phyloP scores from a whole-genome alignment of 2,113 vertebrate species.

The Poicephalus meyeri region DNA sequence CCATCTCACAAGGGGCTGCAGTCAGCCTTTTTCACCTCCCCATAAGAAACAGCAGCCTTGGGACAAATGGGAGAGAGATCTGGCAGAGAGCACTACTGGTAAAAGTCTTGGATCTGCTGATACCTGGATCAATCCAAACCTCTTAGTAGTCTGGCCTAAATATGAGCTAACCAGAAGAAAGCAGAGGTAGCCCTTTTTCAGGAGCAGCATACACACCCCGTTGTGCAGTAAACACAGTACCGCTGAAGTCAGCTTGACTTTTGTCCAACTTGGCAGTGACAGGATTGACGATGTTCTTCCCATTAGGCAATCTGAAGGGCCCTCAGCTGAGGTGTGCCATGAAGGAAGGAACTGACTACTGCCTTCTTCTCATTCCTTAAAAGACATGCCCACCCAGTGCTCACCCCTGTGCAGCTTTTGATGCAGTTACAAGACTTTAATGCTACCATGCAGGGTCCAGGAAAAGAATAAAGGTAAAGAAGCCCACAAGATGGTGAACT shows the following conservation, averaged over 20 bases:
- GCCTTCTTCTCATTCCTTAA: rapidly evolving
- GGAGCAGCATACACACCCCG: not conserved
- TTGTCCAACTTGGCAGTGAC: not conserved
- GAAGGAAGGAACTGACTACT: not conserved
- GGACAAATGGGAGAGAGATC: not conserved
- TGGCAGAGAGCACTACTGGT: not conserved
- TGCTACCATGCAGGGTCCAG: not conserved
- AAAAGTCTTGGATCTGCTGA: not conserved
- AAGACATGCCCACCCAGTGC: not conserved
- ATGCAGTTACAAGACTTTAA: not conserved
- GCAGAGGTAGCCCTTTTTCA: not conserved
- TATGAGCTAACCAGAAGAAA: not conserved
- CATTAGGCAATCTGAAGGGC: not conserved
- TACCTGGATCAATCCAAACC: not conserved
- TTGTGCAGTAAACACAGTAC: not conserved
- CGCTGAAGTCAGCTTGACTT: not conserved
- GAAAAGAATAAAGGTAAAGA: not conserved
- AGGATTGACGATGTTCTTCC: not conserved
- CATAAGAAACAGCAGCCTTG: not conserved
- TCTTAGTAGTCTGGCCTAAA: not conserved
- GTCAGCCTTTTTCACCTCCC: not conserved
- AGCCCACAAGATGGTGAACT: not conserved
- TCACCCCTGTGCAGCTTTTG: not conserved
- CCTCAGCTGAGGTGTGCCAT: not conserved
- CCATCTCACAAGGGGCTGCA: not conserved